Evolutionary conservation across 2,888 invertebrate genomes (phyloP), one percentile per base, ranked within the genome.

Genomic region (Xylocampa areola): DNA sequence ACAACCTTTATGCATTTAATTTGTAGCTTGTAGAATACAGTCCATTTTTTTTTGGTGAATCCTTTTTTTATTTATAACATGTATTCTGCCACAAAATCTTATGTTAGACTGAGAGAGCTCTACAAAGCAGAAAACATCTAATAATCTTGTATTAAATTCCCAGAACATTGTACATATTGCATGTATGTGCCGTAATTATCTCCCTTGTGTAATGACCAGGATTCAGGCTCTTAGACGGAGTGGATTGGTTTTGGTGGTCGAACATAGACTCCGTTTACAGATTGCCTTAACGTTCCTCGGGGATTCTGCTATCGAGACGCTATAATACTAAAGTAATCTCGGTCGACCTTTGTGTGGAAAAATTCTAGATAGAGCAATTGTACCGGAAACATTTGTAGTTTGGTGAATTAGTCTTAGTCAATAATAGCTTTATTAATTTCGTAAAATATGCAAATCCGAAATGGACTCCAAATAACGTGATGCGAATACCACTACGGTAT

Each of bases 231-330:
- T 50, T 73, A 72, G 67, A 70, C 54, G 30, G 32, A 70, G 67
- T 70, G 71, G 57, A 73, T 72, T 73, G 71, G 54, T 59, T 57
- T 70, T 57, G 55, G 53, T 60, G 60, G 57, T 54, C 45, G 71
- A 66, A 55, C 45, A 35, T 62, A 41, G 52, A 36, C 57, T 44
- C 23, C 41, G 51, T 30, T 39, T 57, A 60, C 49, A 57, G 51
- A 74, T 70, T 70, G 62, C 41, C 44, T 53, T 66, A 69, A 52
- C 39, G 53, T 47, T 60, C 54, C 37, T 40, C 36, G 29, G 66
- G 74, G 54, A 66, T 59, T 45, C 37, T n/a, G 52, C 41, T 33
- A 48, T 47, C 47, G 54, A 49, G 19, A 49, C 45, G 43, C 41
- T 43, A 43, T 62, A 41, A 68, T 47, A 63, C 37, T 39, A n/a